Evolutionary conservation across 2,113 vertebrate genomes (phyloP).

Genomic region (Myodes glareolus): DNA sequence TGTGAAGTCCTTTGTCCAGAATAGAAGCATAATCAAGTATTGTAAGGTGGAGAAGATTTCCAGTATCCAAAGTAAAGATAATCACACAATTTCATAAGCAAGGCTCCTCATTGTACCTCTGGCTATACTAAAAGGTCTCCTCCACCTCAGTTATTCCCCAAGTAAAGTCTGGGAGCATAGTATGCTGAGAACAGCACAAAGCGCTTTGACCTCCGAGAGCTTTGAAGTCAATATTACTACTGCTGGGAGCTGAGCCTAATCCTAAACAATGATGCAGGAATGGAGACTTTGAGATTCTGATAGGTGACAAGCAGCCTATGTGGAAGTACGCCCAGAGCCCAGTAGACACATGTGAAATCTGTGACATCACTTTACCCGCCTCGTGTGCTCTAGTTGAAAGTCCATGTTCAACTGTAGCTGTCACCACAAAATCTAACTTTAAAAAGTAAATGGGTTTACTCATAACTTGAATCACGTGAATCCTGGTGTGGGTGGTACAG

Average conservation of each 20-base stretch:
- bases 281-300: background rate
- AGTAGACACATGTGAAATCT: background rate
- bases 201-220: background rate
- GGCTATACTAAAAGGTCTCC: background rate
- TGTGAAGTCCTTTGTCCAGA: background rate
- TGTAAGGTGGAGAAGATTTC: background rate
- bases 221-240: background rate
- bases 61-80: background rate
- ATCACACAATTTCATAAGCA: too few species aligned
- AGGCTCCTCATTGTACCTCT: rapidly evolving
- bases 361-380: background rate
- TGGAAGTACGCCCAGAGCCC: too few species aligned
- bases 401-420: background rate
- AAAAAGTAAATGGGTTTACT: background rate
- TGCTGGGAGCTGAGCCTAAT: background rate
- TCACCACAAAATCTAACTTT: background rate
- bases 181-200: background rate
- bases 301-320: background rate
- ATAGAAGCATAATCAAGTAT: background rate
- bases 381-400: background rate
- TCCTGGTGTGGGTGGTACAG: background rate
- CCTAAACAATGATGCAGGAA: too few species aligned
- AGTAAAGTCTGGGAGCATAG: background rate
- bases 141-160: background rate
- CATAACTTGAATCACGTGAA: background rate